Evolutionary conservation across 1,140 invertebrate genomes (phyloP).

Genomic region (Calephelis virginiensis): DNA sequence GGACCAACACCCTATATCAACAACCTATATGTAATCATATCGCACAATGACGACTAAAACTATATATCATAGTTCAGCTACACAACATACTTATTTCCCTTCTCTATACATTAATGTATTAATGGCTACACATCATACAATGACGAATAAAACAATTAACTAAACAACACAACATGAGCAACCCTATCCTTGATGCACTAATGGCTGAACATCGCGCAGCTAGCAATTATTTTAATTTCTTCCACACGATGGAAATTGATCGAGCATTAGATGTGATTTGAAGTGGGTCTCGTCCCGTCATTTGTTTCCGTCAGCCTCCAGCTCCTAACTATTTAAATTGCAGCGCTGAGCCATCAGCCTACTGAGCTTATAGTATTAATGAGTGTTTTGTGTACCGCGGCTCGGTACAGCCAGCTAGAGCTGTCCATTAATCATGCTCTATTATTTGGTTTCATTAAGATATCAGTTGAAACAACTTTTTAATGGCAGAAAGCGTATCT

Average conservation of each 20-base stretch:
- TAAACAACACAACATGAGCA: background rate
- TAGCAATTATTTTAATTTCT: constrained; percentile 71
- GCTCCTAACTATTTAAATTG: constrained; percentile 49
- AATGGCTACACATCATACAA: no score
- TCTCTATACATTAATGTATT: no score
- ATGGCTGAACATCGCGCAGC: background rate
- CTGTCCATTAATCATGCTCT: constrained; percentile 12
- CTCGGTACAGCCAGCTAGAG: background rate
- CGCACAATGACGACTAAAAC: no score
- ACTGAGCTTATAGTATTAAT: constrained; percentile 23
- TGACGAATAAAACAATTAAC: background rate
- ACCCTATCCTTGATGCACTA: constrained; percentile 5
- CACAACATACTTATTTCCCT: no score
- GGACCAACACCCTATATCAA: constrained; percentile 4
- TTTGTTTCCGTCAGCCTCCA: constrained; percentile 51
- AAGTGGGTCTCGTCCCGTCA: constrained; percentile 39
- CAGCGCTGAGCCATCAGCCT: constrained; percentile 24
- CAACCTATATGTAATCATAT: background rate
- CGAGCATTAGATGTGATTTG: constrained; percentile 58
- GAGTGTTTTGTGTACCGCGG: constrained; percentile 18
- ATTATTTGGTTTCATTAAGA: constrained; percentile 9
- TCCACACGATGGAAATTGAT: constrained; percentile 61
- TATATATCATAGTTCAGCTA: no score
- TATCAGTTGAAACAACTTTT: background rate
- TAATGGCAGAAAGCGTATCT: no score